Evolutionary conservation across 2,888 invertebrate species (phyloP), one percentile per base, ranked within the genome.

Genomic region (Oscheius onirici): DNA sequence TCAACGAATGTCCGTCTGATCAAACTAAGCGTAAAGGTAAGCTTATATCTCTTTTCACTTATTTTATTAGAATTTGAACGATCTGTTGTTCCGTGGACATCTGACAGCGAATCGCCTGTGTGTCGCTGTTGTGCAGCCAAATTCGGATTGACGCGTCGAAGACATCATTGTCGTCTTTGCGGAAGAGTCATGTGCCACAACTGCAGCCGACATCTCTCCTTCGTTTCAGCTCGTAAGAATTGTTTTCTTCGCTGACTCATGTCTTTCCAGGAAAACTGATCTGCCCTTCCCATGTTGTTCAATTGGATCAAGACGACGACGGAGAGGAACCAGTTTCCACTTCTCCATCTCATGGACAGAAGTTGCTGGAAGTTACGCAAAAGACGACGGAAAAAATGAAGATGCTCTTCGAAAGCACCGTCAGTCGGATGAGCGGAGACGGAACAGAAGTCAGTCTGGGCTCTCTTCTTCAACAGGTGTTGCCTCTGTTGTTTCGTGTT

Each of bases 101-200:
- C 95, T 85, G 97, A 97, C 43, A 92, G 92, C 58, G 93, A 93
- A 67, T 95, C 95, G 0, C 93, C 92, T 75, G 89, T 94, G 10
- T 99, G 97, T 88, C 95, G 95, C 0, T 93, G 92, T 79, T 99
- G 99, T 90, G 93, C 95, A 0, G 92, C 92, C 87, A 91, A 92
- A 55, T 99, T 99, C 89, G 93, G 93, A 84, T 80, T 88, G n/a
- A 89, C 79, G 28, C 90, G 94, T 72, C 90, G 97, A 77, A 94
- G 95, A 88, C 97, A 99, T 89, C 99, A 99, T 89, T 99, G 99
- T 87, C 91, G 97, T 75, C 91, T 97, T 3, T 97, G 90, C 85
- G 86, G 88, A 24, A 78, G 73, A 52, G 80, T 87, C 22, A 79
- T 86, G 41, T 87, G 87, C 70, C 69, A 79, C 24, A 34, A 61